Evolutionary conservation across 2,888 invertebrate genomes (phyloP), one percentile per base, ranked within the genome.

Genomic region (Sycophila texana): DNA sequence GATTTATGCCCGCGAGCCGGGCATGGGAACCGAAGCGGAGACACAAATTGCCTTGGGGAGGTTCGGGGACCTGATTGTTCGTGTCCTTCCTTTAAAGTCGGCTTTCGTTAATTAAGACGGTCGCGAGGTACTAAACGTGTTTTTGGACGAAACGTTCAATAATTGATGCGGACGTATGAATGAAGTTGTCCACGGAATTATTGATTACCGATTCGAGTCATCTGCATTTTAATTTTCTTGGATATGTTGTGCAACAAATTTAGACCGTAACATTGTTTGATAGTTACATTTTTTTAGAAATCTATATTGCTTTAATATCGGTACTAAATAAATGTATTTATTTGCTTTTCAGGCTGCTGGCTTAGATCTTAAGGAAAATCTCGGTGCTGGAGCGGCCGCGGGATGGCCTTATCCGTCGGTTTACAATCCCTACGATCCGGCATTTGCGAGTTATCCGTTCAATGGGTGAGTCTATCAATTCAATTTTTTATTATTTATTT

Each of bases 341-440:
- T 13, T 58, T 14, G 47, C 90, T 85, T 91, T 91, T 78, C 93
- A 96, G 96, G 95, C 96, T 87, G 94, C 94, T 68, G 96, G 96
- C 72, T 93, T 97, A 86, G 97, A 97, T 90, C 92, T 97, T 87
- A 97, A 97, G 91, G 97, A 97, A 91, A 97, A 96, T 90, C 92
- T 97, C 83, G 95, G 96, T 71, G 94, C 95, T 53, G 95, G 95
- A 83, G 96, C 95, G 77, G 92, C 92, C 72, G 95, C 96, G 79
- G 94, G 95, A 79, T 97, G 97, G 97, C 96, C 96, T 84, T 97
- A 97, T 91, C 96, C 97, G 77, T 95, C 96, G 61, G 96, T 97
- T 83, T 97, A 97, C 91, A 97, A 98, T 91, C 97, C 97, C 72
- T 98, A 98, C 91, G 98, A 98, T 88, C 95, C 97, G 81, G 96